Conservation (phyloP, 2,113 vertebrate genomes). For the Machaerirhynchus nigripectus region DNA sequence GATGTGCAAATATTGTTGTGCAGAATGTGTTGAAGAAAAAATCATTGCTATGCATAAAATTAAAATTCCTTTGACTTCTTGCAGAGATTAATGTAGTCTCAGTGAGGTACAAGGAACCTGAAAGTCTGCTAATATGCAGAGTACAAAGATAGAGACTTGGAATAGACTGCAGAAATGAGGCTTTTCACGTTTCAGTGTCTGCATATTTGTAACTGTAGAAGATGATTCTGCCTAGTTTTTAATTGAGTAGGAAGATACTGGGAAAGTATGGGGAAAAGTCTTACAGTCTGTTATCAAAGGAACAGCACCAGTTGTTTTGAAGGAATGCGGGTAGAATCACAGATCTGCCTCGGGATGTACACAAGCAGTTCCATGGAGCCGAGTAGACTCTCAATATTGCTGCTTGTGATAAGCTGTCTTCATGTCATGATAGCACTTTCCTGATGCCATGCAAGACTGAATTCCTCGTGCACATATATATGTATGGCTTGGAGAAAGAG, state of each 20-base stretch:
- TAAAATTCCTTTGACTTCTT: background rate
- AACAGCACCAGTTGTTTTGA: background rate
- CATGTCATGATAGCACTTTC: background rate
- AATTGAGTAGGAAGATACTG: background rate
- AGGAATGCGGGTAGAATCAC: background rate
- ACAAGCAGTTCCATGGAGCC: background rate
- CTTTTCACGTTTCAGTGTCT: background rate
- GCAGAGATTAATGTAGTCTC: background rate
- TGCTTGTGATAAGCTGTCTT: background rate
- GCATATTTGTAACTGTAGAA: background rate
- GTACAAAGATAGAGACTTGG: background rate
- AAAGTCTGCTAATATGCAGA: background rate
- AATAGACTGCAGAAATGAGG: background rate
- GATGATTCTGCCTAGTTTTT: background rate
- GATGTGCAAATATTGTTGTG: conserved; percentile 17
- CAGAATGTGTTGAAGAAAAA: background rate
- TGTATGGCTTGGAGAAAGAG: background rate
- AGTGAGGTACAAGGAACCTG: background rate
- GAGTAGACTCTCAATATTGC: background rate
- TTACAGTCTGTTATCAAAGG: background rate
- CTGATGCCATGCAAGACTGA: background rate
- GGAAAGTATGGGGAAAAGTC: background rate
- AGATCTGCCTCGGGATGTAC: background rate
- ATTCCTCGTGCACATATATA: background rate
- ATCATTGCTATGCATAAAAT: background rate